Base-by-base conservation (phyloP, 2,888 invertebrate species). In the Pediacus dermestoides region DNA sequence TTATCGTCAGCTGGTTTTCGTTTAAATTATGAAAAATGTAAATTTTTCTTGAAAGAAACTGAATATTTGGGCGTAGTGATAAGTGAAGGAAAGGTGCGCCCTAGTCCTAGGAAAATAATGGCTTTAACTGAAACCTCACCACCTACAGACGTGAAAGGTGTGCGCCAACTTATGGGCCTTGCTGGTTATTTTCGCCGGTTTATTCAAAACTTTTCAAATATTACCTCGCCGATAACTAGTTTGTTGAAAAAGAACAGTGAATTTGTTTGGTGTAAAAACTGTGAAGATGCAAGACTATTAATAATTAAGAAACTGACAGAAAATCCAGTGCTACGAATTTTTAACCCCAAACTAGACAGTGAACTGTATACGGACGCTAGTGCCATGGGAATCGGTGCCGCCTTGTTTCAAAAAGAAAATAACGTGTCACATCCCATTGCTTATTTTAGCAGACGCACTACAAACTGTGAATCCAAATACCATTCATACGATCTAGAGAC, bases 401-500 rank as follows among this genome's bases (percentile, higher is more conserved):
- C 56, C 14, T 38, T 56, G 22, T 15, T 56, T 2, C 54, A 56
- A 39, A 10, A 16, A 26, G 26, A 42, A 8, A 14, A 7, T 9
- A 28, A 33, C 11, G n/a, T 27, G 7, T 22, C 34, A 28, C 46
- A 40, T 6, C 39, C 40, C 30, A 36, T 50, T 10, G 7, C 22
- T n/a, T 49, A 35, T 27, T 48, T 31, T 26, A 48, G 48, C 28
- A 25, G 43, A 21, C 15, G 23, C 9, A 50, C 45, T 3, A 43
- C 30, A 3, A 13, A 7, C 2, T 30, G 30, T 9, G 37, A 47
- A 36, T 28, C 16, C 13, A 7, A 37, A 18, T 48, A 48, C 21
- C 55, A 57, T 25, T 52, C 52, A 2, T 56, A 55, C 9, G 65
- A 67, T 14, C 37, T 58, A 9, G 61, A 68, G 34, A 50, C 50